Base-by-base conservation (phyloP, 2,797 vertebrate species). In the Nothura maculosa region DNA sequence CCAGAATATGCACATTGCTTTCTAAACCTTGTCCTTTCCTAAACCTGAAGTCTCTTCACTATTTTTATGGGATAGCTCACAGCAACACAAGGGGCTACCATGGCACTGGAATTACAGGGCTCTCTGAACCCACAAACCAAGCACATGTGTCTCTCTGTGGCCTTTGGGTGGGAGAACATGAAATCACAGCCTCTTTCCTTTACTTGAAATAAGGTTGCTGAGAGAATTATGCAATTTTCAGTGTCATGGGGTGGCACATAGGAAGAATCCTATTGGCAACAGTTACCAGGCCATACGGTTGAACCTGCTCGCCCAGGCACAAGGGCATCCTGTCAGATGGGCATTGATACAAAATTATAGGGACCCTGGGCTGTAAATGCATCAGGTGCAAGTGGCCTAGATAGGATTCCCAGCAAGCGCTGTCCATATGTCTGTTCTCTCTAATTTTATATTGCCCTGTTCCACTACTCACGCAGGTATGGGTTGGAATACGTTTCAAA, bases 261-360 rank as follows among this genome's bases (percentile, higher is more conserved):
- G 5, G 50, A 95, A 91, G 93, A 85, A 87, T 74, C 68, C 12
- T 91, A 83, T 45, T 96, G 94, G 87, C 93, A 89, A 10, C 42
- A 73, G 3, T 52, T 45, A 40, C 81, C 17, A 25, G 87, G 62
- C 76, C 93, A 87, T 88, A 96, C 92, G 93, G 92, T 85, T 91
- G 82, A 74, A 92, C 84, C 90, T 96, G 86, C 87, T 96, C 87
- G 81, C 66, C 42, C 47, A 77, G 94, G 93, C 92, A 68, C 58
- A 7, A 45, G 77, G 94, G 89, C 92, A 91, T 70, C 47, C 55
- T 89, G 85, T 96, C 95, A 97, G 94, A 95, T 96, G 95, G 89
- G 52, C 84, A 81, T 13, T 61, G 70, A 58, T 61, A 40, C 88
- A 66, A 62, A 34, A 85, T 77, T 77, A 76, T 2, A 76, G 76